Percentiles rank a stretch among this genome's conserved stretches.
Evolutionary conservation across 2,888 invertebrate species (phyloP).

Genomic region (Lumbricus terrestris): DNA sequence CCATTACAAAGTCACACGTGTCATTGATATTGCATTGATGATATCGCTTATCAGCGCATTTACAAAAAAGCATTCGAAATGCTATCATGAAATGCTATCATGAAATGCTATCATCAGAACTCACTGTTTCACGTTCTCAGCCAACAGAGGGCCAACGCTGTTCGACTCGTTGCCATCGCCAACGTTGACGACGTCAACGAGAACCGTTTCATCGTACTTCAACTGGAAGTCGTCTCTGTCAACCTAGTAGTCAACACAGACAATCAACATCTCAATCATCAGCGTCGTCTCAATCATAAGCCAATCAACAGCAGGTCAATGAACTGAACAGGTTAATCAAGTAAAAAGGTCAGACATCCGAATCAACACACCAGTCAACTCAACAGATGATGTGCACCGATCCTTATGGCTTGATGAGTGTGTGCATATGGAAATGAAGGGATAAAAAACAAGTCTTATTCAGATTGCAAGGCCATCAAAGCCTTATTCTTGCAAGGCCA

Average conservation of each 20-base stretch:
- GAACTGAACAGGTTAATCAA: background rate
- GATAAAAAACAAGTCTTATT: too few species aligned
- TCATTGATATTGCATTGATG: too few species aligned
- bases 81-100: too few species aligned
- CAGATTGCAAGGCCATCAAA: too few species aligned
- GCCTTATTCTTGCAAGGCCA: too few species aligned
- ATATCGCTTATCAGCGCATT: background rate
- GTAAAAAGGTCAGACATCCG: background rate
- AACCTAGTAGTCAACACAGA: background rate
- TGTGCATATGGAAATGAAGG: too few species aligned
- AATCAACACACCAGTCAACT: background rate
- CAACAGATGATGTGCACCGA: background rate
- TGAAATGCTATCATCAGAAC: background rate
- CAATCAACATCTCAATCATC: background rate
- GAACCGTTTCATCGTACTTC: background rate
- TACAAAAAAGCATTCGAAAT: background rate
- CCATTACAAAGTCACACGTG: background rate
- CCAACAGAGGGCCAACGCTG: background rate
- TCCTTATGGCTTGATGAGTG: background rate
- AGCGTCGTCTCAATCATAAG: background rate
- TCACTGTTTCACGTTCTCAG: background rate
- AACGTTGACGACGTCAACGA: background rate
- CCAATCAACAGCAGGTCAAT: background rate
- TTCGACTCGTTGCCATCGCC: background rate
- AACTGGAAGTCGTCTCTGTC: background rate